Evolutionary conservation across 2,888 invertebrate genomes (phyloP), one percentile per base, ranked within the genome.

Genomic region (Strigamia maritima): DNA sequence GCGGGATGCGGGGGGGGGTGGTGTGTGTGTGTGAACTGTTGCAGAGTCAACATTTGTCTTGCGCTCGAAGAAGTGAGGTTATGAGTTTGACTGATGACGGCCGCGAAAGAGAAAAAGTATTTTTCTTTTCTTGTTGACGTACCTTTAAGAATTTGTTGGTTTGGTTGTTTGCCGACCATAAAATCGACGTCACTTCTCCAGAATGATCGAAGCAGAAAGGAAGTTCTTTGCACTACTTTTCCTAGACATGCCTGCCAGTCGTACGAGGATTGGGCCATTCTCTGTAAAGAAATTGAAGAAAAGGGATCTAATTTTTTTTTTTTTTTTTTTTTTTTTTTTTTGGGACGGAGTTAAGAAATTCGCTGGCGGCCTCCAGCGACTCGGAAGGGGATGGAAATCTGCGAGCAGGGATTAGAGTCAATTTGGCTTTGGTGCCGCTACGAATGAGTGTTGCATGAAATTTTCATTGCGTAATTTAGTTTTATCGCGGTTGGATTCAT

Each of bases 131-230:
- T 38, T 10, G 22, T 60, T 54, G 7, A 74, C 80, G 81, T 82
- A 85, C 85, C 83, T 84, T 83, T 84, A 38, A 81, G 38, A 7
- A 78, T 16, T 78, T 80, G 79, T 44, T 93, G 93, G 84, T 92
- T 91, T 0, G 92, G 91, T 83, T 92, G 91, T 10, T 91, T 90
- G 0, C 94, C 94, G 70, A 94, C 93, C 81, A 94, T 87, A 84
- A 94, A 94, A 19, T 91, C 90, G 84, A 94, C 94, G 83, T 94
- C 94, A 14, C 92, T 90, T 93, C 93, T 94, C 86, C 92, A 91
- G 77, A 92, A 92, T 1, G 91, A 91, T 84, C 92, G 91, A n/a
- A 94, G 86, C 14, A 94, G 86, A 65, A 80, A 81, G 44, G 81
- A 60, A 22, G 79, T 80, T 60, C 81, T 24, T 54, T 81, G 81